Percentiles rank a stretch among this genome's conserved stretches.
Conservation (phyloP, 2,888 invertebrate genomes). For the Tridacna crocea region DNA sequence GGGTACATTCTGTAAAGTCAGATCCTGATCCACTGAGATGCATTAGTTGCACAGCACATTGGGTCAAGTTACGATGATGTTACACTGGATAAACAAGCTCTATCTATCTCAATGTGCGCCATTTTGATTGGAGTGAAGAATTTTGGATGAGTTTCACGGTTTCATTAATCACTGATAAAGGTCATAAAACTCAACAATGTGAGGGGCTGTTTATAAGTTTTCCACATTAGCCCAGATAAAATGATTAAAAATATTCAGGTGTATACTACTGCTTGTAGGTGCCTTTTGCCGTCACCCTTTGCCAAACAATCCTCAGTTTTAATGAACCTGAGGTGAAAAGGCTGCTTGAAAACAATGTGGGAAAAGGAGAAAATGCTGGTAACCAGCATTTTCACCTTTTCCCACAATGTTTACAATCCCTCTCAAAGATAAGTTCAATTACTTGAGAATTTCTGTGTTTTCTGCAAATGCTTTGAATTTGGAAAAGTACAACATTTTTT, state of each 20-base stretch:
- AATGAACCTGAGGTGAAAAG: no score
- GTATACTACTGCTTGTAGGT: neutral
- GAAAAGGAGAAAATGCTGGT: neutral
- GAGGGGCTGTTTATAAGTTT: slow-evolving; percentile 29
- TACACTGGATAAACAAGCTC: no score
- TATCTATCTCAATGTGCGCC: neutral
- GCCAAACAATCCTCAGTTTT: no score
- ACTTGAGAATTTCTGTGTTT: no score
- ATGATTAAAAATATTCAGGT: slow-evolving; percentile 22
- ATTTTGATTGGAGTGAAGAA: slow-evolving; percentile 9
- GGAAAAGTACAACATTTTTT: no score
- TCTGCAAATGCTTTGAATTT: no score
- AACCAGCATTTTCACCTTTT: neutral
- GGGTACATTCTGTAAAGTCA: no score
- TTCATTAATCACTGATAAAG: slow-evolving; percentile 30
- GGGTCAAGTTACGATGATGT: no score
- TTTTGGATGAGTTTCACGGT: slow-evolving; percentile 26
- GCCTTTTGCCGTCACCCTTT: no score
- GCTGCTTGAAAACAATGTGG: neutral
- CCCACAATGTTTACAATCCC: neutral
- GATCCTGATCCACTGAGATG: no score
- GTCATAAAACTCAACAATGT: slow-evolving; percentile 20
- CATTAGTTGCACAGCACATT: no score
- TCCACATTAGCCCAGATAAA: slow-evolving; percentile 27
- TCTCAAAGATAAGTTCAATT: no score